These are phyloP conservation scores for Hemithea aestivaria DNA, from an alignment of 2,888 invertebrate genomes.

Conservation along the genomic window DNA sequence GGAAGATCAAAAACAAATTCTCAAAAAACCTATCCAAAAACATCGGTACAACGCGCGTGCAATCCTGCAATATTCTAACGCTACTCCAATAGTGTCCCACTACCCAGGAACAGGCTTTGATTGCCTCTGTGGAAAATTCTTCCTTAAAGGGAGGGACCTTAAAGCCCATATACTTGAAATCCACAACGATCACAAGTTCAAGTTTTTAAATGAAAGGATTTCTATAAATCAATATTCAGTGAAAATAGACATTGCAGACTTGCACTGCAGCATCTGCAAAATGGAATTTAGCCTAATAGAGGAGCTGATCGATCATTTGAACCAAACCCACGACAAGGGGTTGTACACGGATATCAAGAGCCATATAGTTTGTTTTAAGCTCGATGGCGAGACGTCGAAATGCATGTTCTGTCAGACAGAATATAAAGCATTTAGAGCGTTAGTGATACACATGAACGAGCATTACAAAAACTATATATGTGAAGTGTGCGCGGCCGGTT, in stretches of 20 bases:
- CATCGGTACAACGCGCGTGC: constrained; percentile 31
- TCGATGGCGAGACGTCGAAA: constrained; percentile 42
- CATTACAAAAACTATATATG: constrained; percentile 55
- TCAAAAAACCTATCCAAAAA: constrained; percentile 14
- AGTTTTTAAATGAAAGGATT: too few species aligned
- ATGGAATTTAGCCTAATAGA: constrained; percentile 25
- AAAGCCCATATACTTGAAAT: constrained; percentile 40
- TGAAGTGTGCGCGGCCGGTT: constrained; percentile 37
- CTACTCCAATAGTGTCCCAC: constrained; percentile 39
- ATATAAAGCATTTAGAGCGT: constrained; percentile 46
- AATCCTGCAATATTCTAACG: constrained; percentile 35
- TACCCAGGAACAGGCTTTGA: constrained; percentile 36
- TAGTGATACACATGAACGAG: constrained; percentile 58
- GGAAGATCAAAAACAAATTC: background rate
- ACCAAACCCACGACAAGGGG: constrained; percentile 25
- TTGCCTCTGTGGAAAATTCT: constrained; percentile 45
- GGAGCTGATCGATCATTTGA: constrained; percentile 26
- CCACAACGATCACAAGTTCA: constrained; percentile 8
- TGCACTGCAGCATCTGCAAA: constrained; percentile 48
- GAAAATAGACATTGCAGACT: constrained; percentile 51
- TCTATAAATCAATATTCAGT: too few species aligned
- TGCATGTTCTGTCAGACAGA: constrained; percentile 45
- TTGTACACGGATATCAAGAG: constrained; percentile 42
- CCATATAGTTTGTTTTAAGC: constrained; percentile 55
- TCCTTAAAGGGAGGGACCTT: constrained; percentile 36